These are phyloP conservation scores for Plotosus lineatus DNA, from an alignment of 2,113 vertebrate species.

Conservation along the genomic window DNA sequence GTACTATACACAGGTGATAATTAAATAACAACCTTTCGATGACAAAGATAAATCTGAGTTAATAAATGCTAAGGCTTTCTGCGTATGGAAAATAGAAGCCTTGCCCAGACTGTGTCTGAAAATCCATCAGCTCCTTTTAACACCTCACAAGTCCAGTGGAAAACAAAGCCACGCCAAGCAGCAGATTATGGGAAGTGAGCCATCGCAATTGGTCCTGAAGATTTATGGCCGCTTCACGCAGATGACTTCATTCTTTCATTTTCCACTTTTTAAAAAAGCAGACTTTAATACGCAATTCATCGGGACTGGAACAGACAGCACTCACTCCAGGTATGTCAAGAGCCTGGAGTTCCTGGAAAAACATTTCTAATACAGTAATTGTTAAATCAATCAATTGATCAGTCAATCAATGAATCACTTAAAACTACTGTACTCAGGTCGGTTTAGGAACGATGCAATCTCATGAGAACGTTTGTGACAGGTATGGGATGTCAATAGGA, in stretches of 20 bases:
- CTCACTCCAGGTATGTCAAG: background rate
- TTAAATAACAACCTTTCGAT: background rate
- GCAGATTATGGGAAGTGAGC: constrained; percentile 5
- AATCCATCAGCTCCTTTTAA: constrained; percentile 19
- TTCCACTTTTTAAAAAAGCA: constrained; percentile 14
- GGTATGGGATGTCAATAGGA: background rate
- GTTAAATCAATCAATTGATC: no score
- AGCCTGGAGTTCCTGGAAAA: no score
- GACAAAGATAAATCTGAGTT: background rate
- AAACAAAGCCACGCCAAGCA: constrained; percentile 9
- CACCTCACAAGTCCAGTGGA: constrained; percentile 25
- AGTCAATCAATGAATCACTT: no score
- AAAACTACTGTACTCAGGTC: background rate
- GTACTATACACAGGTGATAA: background rate
- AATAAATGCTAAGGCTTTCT: background rate
- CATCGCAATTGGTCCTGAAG: background rate
- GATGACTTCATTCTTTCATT: constrained; percentile 27
- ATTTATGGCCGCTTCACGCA: constrained; percentile 18
- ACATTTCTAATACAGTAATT: no score
- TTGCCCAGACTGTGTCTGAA: constrained; percentile 13
- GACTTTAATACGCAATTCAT: constrained; percentile 16
- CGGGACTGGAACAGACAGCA: constrained; percentile 11
- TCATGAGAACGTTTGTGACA: background rate
- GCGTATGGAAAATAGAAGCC: background rate
- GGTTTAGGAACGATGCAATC: background rate